A percentile compares a stretch with the other conserved stretches of the same genome.
phyloP scores from a whole-genome alignment of 2,888 invertebrate species.

The Coleophora flavipennella region DNA sequence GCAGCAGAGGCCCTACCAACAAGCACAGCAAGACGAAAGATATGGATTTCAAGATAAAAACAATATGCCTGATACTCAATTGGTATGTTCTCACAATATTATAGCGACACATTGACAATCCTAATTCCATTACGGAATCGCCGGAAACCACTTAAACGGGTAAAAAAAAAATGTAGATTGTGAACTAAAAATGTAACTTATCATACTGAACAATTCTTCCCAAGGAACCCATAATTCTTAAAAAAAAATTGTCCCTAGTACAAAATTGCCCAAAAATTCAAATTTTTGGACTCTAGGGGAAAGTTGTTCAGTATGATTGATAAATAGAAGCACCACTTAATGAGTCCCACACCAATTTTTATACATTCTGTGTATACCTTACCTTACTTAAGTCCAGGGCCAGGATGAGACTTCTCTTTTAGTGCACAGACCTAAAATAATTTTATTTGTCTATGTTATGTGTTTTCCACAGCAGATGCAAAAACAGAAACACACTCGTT shows the following conservation, averaged over 20 bases:
- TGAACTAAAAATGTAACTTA: constrained; percentile 3
- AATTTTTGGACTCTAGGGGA: too few species aligned
- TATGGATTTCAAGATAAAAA: constrained; percentile 21
- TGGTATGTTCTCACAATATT: constrained; percentile 15
- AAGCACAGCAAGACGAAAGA: constrained; percentile 14
- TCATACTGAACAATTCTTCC: too few species aligned
- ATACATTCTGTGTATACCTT: too few species aligned
- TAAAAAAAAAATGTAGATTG: not conserved
- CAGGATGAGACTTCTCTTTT: too few species aligned
- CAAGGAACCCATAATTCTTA: too few species aligned
- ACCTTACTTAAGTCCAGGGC: too few species aligned
- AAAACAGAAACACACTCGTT: constrained; percentile 9
- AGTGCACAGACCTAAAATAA: too few species aligned
- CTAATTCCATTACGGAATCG: constrained; percentile 6
- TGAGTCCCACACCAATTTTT: too few species aligned
- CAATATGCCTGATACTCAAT: constrained; percentile 15
- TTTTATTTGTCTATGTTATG: not conserved
- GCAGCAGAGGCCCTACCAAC: constrained; percentile 12
- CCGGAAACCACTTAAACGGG: not conserved
- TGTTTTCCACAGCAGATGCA: not conserved
- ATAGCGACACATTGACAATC: constrained; percentile 12
- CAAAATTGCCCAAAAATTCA: too few species aligned
- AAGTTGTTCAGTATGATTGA: too few species aligned
- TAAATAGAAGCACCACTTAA: too few species aligned
- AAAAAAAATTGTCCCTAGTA: too few species aligned